A percentile compares a stretch with the other conserved stretches of the same genome.
Evolutionary conservation across 23 tunicate species (phyloP).

Genomic region (Oikopleura dioica): DNA sequence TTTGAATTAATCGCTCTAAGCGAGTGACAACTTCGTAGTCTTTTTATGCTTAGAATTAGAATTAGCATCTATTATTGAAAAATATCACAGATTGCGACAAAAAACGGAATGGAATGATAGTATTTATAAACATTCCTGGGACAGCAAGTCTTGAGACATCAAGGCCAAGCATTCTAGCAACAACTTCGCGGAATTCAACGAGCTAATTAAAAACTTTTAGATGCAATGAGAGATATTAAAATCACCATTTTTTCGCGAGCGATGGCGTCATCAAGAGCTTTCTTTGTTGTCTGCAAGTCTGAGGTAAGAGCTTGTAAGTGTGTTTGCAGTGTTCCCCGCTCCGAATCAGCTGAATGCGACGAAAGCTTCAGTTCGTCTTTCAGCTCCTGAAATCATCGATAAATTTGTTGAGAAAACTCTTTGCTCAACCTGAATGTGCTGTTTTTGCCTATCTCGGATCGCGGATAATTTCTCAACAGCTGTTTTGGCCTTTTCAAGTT

Average conservation of each 20-base stretch:
- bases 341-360: slow-evolving; percentile 19
- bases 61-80: too few relatives aligned
- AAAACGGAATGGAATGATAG: too few relatives aligned
- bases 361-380: slow-evolving; percentile 32
- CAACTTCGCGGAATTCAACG: slow-evolving; percentile 82
- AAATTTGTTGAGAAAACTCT: too few relatives aligned
- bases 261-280: slow-evolving; percentile 38
- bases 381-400: slow-evolving; percentile 19
- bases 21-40: slow-evolving; percentile 63
- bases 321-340: slow-evolving; percentile 19
- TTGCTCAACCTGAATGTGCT: too few relatives aligned
- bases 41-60: too few relatives aligned
- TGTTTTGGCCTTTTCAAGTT: slow-evolving; percentile 67
- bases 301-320: slow-evolving; percentile 56
- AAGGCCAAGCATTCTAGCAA: slow-evolving; percentile 71
- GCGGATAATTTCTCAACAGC: slow-evolving; percentile 31
- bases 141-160: slow-evolving; percentile 64
- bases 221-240: not conserved
- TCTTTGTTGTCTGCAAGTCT: slow-evolving; percentile 53
- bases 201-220: slow-evolving; percentile 23
- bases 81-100: too few relatives aligned
- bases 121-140: too few relatives aligned
- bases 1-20: slow-evolving; percentile 48
- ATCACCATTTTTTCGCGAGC: slow-evolving; percentile 67
- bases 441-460: slow-evolving; percentile 43